Conservation (phyloP, 2,888 invertebrate species). For the Meloe dianella region DNA sequence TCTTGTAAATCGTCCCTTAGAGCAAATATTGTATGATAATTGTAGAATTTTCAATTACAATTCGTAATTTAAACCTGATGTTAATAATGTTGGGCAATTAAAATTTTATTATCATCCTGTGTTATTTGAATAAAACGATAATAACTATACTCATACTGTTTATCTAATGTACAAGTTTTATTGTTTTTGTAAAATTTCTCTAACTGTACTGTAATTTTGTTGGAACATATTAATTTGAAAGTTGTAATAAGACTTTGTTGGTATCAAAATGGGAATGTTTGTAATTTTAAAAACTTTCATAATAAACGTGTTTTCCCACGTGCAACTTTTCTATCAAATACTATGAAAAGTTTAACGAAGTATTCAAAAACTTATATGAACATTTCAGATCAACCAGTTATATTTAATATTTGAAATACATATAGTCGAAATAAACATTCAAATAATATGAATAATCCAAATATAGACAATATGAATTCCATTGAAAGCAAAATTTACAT, state of each 20-base stretch:
- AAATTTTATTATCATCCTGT: not conserved
- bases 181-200: not conserved
- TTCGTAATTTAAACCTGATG: not conserved
- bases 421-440: too few relatives aligned
- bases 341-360: conserved; percentile 26
- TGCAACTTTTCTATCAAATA: conserved; percentile 26
- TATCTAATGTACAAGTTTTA: not conserved
- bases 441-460: too few relatives aligned
- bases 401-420: not conserved
- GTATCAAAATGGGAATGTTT: conserved; percentile 22
- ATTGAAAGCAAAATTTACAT: too few relatives aligned
- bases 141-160: not conserved
- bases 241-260: conserved; percentile 12
- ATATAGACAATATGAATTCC: too few relatives aligned
- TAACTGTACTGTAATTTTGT: not conserved
- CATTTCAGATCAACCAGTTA: not conserved
- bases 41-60: not conserved
- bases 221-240: conserved; percentile 23
- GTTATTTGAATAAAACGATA: not conserved
- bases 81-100: not conserved
- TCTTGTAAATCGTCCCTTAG: not conserved
- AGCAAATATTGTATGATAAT: not conserved
- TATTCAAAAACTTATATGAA: conserved; percentile 17
- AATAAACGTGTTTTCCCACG: conserved; percentile 25
- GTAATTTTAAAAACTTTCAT: conserved; percentile 30